These are phyloP conservation scores for Acheta domesticus DNA, from an alignment of 2,888 invertebrate genomes.

Conservation along the genomic window DNA sequence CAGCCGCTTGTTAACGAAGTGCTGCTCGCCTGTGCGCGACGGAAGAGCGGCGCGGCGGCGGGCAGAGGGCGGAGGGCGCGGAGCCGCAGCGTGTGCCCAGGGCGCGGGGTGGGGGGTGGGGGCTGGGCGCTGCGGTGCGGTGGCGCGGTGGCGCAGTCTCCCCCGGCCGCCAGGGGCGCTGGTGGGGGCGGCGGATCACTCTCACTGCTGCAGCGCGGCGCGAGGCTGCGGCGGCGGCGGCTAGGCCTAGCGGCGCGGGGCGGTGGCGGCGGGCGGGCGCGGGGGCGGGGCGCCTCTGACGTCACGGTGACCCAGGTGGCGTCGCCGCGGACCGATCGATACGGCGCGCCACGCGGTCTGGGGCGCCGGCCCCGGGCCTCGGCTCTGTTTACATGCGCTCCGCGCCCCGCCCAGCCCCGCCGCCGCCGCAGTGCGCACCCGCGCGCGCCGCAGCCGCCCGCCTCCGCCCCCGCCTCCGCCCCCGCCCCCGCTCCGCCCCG, in stretches of 20 bases:
- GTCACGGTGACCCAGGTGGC: background rate
- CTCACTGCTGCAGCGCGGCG: background rate
- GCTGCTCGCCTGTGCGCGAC: no score
- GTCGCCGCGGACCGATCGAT: background rate
- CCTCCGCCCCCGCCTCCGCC: background rate
- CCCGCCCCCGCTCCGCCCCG: no score
- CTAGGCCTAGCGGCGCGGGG: background rate
- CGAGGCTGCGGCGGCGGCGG: background rate
- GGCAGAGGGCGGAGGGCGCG: no score
- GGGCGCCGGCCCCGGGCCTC: background rate
- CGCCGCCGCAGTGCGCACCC: background rate
- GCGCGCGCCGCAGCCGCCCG: background rate
- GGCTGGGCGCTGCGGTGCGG: no score
- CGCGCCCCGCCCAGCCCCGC: background rate
- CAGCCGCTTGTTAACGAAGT: no score
- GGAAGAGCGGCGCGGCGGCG: no score
- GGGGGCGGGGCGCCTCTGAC: background rate
- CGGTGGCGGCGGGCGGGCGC: background rate
- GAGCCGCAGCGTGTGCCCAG: no score
- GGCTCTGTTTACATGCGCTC: background rate
- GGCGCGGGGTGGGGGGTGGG: no score
- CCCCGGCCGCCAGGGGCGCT: no score
- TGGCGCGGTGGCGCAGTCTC: no score
- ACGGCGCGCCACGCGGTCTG: constrained; percentile 9
- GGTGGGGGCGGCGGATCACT: background rate